These are phyloP conservation scores for Aelia acuminata DNA, from an alignment of 2,888 invertebrate genomes.

Conservation along the genomic window DNA sequence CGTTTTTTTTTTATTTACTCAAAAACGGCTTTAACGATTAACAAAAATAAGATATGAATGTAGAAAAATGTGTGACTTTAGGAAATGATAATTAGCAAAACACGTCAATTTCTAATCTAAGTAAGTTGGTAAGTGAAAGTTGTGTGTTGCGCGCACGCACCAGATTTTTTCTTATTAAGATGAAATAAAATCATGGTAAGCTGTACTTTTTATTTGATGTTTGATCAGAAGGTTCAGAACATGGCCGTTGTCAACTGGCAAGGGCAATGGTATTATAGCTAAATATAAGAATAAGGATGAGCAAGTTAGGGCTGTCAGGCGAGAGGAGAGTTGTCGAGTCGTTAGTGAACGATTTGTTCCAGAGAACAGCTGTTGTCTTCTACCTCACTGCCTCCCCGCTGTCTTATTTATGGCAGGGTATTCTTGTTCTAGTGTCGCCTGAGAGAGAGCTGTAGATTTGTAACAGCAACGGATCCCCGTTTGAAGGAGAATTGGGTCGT, in stretches of 20 bases:
- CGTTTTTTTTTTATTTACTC: too few species aligned
- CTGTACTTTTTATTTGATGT: too few species aligned
- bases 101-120: too few species aligned
- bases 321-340: slow-evolving; percentile 8
- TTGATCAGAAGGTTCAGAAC: too few species aligned
- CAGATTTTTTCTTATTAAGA: too few species aligned
- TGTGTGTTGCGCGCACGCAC: too few species aligned
- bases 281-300: slow-evolving; percentile 9
- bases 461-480: neutral
- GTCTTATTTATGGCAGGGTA: slow-evolving; percentile 10
- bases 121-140: too few species aligned
- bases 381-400: neutral
- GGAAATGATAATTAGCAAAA: too few species aligned
- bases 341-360: slow-evolving; percentile 35
- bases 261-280: neutral
- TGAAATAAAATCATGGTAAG: too few species aligned
- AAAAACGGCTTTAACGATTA: too few species aligned
- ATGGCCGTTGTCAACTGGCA: neutral
- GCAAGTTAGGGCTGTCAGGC: neutral
- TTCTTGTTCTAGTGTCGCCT: neutral
- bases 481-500: slow-evolving; percentile 2
- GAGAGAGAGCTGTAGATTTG: neutral
- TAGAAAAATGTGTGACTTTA: too few species aligned
- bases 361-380: slow-evolving; percentile 28
- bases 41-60: too few species aligned